These are phyloP conservation scores for Mimas tiliae DNA, from an alignment of 2,888 invertebrate genomes.

Conservation along the genomic window DNA sequence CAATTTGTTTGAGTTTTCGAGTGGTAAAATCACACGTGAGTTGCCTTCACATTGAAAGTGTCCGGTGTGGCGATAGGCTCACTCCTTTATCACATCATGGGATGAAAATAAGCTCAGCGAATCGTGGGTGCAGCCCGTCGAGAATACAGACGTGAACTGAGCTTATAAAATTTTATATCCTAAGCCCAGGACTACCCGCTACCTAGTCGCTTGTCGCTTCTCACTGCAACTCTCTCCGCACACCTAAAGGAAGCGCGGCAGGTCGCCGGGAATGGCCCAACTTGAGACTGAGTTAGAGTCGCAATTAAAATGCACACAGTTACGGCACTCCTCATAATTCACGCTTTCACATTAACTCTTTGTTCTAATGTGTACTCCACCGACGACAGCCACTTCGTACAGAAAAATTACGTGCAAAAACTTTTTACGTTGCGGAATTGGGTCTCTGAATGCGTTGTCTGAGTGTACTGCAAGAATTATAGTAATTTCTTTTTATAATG, in stretches of 20 bases:
- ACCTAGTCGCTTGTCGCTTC: background rate
- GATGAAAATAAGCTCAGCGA: too few relatives aligned
- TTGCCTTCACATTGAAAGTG: too few relatives aligned
- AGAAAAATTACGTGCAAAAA: constrained; percentile 15
- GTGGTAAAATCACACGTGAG: too few relatives aligned
- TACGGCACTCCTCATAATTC: constrained; percentile 44
- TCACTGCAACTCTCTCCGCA: background rate
- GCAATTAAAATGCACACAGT: constrained; percentile 54
- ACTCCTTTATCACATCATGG: too few relatives aligned
- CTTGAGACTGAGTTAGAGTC: constrained; percentile 46
- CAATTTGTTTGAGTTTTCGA: too few relatives aligned
- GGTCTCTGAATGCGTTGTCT: constrained; percentile 6
- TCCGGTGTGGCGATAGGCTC: too few relatives aligned
- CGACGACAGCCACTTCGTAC: constrained; percentile 1
- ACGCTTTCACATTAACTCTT: constrained; percentile 49
- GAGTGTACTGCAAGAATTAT: background rate
- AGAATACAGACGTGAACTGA: too few relatives aligned
- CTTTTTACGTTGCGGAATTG: constrained; percentile 16
- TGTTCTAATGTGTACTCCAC: constrained; percentile 40
- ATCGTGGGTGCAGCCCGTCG: too few relatives aligned
- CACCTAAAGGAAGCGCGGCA: constrained; percentile 14
- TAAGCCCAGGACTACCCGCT: background rate
- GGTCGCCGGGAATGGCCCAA: constrained; percentile 42
- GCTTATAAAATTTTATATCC: too few relatives aligned
- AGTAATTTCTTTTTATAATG: background rate